Evolutionary conservation across 1,140 invertebrate species (phyloP).

Genomic region (Oncopodura yosiiana): DNA sequence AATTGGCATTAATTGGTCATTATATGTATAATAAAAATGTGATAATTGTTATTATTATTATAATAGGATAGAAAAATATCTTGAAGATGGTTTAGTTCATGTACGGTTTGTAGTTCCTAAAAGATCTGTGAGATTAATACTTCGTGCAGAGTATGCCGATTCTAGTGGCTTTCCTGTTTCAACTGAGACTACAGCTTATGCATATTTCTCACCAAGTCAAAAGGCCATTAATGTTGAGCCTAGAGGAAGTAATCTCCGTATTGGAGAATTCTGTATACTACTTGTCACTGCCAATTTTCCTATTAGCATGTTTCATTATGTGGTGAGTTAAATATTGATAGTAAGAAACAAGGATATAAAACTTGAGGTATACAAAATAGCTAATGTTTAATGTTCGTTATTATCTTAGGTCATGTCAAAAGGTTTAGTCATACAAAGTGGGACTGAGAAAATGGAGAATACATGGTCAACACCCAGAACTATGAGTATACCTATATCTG

Average conservation of each 20-base stretch:
- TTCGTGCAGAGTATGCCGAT: constrained; percentile 40
- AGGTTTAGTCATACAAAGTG: constrained; percentile 41
- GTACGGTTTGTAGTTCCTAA: constrained; percentile 39
- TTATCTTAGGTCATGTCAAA: constrained; percentile 41
- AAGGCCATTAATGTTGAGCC: constrained; percentile 39
- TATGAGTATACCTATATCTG: constrained; percentile 42
- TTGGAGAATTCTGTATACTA: constrained; percentile 44
- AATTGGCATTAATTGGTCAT: no score
- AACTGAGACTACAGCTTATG: constrained; percentile 36
- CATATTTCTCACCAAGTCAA: constrained; percentile 36
- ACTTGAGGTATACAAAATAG: background rate
- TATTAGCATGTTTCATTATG: constrained; percentile 42
- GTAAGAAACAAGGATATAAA: background rate
- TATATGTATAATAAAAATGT: no score
- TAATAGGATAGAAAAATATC: constrained; percentile 19
- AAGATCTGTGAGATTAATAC: constrained; percentile 34
- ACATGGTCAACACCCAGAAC: constrained; percentile 39
- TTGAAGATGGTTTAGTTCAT: constrained; percentile 37
- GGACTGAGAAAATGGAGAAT: constrained; percentile 36
- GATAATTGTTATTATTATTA: no score
- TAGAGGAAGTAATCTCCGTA: constrained; percentile 36
- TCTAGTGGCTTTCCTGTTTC: constrained; percentile 34
- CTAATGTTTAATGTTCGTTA: background rate
- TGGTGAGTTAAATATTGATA: constrained; percentile 39
- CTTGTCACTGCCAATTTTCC: constrained; percentile 44